Conservation (phyloP, 2,888 invertebrate species). For the Ellobium chinense region DNA sequence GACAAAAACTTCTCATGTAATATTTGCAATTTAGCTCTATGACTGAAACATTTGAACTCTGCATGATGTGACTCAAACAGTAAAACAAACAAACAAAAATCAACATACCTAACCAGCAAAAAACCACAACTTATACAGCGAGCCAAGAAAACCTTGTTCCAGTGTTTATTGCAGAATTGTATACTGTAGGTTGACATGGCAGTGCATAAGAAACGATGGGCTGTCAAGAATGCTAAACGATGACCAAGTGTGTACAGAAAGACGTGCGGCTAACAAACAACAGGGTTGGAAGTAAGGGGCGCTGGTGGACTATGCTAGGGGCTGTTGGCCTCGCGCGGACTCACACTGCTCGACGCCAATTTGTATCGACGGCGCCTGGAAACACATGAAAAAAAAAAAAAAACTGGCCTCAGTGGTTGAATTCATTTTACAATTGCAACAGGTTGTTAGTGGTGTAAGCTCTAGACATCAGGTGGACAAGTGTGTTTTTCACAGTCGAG, state of each 20-base stretch:
- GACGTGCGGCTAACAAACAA: constrained; percentile 49
- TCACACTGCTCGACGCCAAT: constrained; percentile 70
- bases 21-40: too few species aligned
- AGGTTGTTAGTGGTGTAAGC: too few species aligned
- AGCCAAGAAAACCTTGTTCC: constrained; percentile 31
- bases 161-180: constrained; percentile 27
- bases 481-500: too few species aligned
- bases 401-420: constrained; percentile 23
- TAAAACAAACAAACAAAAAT: constrained; percentile 6
- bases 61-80: neutral
- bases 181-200: constrained; percentile 17
- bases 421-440: neutral
- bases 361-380: constrained; percentile 75
- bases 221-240: constrained; percentile 34
- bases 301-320: constrained; percentile 68
- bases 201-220: constrained; percentile 20
- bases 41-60: too few species aligned
- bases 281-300: constrained; percentile 49
- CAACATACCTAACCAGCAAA: constrained; percentile 27
- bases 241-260: constrained; percentile 43
- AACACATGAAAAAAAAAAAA: too few species aligned
- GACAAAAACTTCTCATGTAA: too few species aligned
- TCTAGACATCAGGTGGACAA: too few species aligned
- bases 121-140: neutral
- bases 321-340: constrained; percentile 71